Conservation (phyloP, 1,140 invertebrate genomes). For the Ptiloglossa arizonensis region DNA sequence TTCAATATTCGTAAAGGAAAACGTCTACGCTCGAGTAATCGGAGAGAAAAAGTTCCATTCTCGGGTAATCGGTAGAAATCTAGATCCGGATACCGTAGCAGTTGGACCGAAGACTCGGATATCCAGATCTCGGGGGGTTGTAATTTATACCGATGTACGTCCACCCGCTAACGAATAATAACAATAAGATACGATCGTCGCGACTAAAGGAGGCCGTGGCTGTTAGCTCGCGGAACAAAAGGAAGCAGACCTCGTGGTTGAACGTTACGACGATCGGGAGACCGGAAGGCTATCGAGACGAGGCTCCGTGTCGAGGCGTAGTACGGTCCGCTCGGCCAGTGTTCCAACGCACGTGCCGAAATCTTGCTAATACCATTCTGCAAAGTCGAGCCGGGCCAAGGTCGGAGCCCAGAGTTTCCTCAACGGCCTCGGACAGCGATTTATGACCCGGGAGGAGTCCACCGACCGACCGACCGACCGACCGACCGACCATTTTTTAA, state of each 20-base stretch:
- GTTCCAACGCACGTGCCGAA: constrained; percentile 76
- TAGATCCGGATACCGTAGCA: no score
- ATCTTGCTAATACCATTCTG: constrained; percentile 72
- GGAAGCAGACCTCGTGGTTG: background rate
- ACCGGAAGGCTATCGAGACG: constrained; percentile 27
- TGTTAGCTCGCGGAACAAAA: background rate
- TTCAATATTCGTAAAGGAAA: no score
- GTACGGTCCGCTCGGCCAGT: constrained; percentile 61
- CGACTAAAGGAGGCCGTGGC: background rate
- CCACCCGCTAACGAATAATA: no score
- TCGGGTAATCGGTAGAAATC: no score
- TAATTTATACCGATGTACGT: no score
- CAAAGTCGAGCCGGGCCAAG: constrained; percentile 69
- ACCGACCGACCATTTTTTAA: background rate
- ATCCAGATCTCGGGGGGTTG: no score
- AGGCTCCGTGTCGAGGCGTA: constrained; percentile 1
- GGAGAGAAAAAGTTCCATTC: no score
- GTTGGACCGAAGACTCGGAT: no score
- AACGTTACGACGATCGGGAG: constrained; percentile 18
- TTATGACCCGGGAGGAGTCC: background rate
- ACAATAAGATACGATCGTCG: background rate
- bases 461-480: background rate
- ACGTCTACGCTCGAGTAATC: no score
- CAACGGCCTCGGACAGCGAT: constrained; percentile 40
- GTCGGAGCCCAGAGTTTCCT: constrained; percentile 55